Base-by-base conservation (phyloP, 2,888 invertebrate genomes). In the Archips xylosteana region DNA sequence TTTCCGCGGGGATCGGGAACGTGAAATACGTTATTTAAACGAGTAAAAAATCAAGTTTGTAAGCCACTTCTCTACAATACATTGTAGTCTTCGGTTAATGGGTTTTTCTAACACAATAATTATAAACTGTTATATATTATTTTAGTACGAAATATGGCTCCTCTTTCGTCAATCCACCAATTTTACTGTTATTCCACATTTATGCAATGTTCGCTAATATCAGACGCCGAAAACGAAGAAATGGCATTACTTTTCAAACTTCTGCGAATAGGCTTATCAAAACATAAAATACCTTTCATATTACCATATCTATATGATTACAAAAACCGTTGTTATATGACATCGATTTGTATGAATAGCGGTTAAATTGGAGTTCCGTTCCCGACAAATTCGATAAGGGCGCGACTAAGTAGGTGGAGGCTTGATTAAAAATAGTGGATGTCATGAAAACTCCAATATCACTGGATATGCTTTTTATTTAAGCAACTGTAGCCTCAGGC, bases 361-460 rank as follows among this genome's bases (percentile, higher is more conserved):
- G 75, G 45, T 75, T 71, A 76, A 79, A 78, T 77, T 75, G 74
- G 72, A 77, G 67, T 78, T 77, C 75, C 74, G 61, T 75, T 71
- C 72, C 76, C 75, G 76, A 75, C 75, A 76, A 79, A 79, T 78
- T 75, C 76, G 77, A 78, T 81, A 78, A 78, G 66, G 70, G 76
- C 74, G 73, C 61, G 68, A 69, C 73, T 54, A 68, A 68, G 54
- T 74, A 68, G 70, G 54, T 74, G 67, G 67, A 64, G 74, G 70
- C 76, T 81, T 78, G 76, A 81, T 80, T 80, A 80, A 79, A 77
- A 76, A 73, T 63, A 71, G 66, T 67, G 42, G 32, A 42, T 51
- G 60, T 42, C 34, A 10, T 54, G 47, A 57, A 54, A 66, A 76
- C 74, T 75, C 75, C 75, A 70, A 78, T 76, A 77, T 75, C 75